These are phyloP conservation scores for Uria lomvia DNA, from an alignment of 2,113 vertebrate species.

Conservation along the genomic window DNA sequence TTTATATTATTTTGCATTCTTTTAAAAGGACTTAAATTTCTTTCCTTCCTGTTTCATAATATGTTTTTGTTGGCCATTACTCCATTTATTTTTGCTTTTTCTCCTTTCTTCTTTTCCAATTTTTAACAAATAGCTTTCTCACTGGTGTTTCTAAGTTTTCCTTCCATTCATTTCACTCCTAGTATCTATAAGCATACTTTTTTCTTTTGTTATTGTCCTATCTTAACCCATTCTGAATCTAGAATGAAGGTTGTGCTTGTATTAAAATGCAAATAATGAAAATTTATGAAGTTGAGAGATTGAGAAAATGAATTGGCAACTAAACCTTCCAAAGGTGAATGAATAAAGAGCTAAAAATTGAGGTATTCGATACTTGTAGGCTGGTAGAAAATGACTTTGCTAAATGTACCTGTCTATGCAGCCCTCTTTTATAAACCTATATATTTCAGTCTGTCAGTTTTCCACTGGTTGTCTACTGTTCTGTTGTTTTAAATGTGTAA, in stretches of 20 bases:
- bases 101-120: neutral
- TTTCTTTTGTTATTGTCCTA: neutral
- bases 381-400: neutral
- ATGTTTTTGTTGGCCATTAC: neutral
- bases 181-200: neutral
- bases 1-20: neutral
- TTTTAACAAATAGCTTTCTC: neutral
- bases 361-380: neutral
- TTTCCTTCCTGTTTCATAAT: neutral
- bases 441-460: neutral
- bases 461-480: neutral
- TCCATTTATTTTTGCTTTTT: neutral
- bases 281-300: neutral
- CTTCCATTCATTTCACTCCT: neutral
- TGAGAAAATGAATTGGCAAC: constrained; percentile 14
- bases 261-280: constrained; percentile 41
- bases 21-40: neutral
- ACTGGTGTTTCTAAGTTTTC: neutral
- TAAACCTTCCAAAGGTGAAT: neutral
- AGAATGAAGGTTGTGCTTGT: neutral
- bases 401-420: neutral
- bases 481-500: neutral
- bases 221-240: neutral
- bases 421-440: neutral
- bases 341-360: constrained; percentile 13